These are phyloP conservation scores for Lumbricus terrestris DNA, from an alignment of 2,888 invertebrate species.

Conservation along the genomic window DNA sequence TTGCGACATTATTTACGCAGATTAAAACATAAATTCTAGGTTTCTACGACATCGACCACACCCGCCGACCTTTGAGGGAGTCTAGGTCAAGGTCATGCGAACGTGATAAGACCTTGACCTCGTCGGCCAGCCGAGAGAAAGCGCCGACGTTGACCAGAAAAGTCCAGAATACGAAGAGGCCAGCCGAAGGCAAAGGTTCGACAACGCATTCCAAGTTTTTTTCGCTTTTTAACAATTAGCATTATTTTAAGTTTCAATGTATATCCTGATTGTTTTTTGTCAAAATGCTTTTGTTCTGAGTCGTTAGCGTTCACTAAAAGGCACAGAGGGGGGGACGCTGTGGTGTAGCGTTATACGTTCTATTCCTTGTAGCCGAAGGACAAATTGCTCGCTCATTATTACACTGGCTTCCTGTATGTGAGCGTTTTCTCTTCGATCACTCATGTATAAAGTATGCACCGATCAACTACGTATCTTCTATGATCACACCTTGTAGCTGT, in stretches of 20 bases:
- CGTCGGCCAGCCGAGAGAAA: neutral
- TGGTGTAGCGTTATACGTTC: too few species aligned
- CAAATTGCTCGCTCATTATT: too few species aligned
- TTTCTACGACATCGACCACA: constrained; percentile 27
- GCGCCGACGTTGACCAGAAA: neutral
- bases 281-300: neutral
- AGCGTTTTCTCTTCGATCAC: too few species aligned
- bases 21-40: constrained; percentile 16
- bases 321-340: neutral
- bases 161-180: neutral
- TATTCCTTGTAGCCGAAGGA: too few species aligned
- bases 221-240: neutral
- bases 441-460: too few species aligned
- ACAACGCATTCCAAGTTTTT: neutral
- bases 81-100: constrained; percentile 33
- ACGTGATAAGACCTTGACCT: constrained; percentile 27
- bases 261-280: too few species aligned
- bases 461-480: too few species aligned
- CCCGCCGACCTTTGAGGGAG: constrained; percentile 21
- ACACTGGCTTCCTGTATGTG: too few species aligned
- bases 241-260: neutral
- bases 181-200: neutral
- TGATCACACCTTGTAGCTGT: too few species aligned
- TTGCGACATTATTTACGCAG: neutral
- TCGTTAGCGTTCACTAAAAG: neutral